These are phyloP conservation scores for Glareola pratincola DNA, from an alignment of 2,113 vertebrate species.

Conservation along the genomic window DNA sequence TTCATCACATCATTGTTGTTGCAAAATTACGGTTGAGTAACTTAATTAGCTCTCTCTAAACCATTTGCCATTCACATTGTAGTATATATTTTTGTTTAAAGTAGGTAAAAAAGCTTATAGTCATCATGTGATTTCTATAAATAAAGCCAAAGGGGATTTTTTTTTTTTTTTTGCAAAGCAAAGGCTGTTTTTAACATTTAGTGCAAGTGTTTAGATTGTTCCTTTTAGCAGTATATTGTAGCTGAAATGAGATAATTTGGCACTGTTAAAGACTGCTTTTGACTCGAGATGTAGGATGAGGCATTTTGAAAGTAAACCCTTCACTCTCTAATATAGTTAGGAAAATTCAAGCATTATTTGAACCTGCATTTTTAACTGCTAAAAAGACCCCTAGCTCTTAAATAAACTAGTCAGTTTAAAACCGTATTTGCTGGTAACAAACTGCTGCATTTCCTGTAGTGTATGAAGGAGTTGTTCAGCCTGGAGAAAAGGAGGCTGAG, in stretches of 20 bases:
- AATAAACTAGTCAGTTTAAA: not conserved
- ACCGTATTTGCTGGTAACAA: not conserved
- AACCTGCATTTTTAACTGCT: not conserved
- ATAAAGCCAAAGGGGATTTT: not conserved
- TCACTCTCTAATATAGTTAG: not conserved
- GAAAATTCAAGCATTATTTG: not conserved
- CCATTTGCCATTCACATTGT: not conserved
- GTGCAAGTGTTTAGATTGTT: not conserved
- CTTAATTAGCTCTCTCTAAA: not conserved
- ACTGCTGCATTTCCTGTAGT: not conserved
- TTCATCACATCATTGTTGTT: not conserved
- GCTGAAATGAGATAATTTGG: constrained; percentile 25
- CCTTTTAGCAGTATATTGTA: not conserved
- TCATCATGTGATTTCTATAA: not conserved
- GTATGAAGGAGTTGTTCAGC: not conserved
- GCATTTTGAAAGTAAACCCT: not conserved
- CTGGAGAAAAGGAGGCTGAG: no score
- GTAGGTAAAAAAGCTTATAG: not conserved
- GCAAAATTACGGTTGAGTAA: not conserved
- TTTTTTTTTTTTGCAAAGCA: not conserved
- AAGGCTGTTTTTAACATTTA: not conserved
- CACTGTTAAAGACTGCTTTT: not conserved
- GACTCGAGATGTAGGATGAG: not conserved
- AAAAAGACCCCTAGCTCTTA: not conserved
- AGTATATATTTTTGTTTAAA: not conserved